These are phyloP conservation scores for Nyctereutes procyonoides DNA, from an alignment of 2,113 vertebrate species.

Conservation along the genomic window DNA sequence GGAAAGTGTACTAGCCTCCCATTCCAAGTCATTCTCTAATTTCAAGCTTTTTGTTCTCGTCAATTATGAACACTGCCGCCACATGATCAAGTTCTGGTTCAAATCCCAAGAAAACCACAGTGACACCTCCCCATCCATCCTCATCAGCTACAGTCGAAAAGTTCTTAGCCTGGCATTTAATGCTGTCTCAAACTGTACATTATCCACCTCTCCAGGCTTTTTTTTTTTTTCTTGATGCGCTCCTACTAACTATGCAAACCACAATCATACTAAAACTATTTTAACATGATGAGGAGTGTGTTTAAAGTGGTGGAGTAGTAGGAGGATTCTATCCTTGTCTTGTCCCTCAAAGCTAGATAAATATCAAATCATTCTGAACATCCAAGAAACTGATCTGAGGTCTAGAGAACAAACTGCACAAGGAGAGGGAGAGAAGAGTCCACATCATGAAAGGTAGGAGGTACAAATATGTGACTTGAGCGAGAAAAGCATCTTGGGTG, in stretches of 20 bases:
- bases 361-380: neutral
- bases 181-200: neutral
- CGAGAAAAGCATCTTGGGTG: neutral
- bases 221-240: neutral
- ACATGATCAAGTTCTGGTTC: neutral
- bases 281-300: neutral
- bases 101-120: neutral
- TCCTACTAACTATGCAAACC: neutral
- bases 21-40: neutral
- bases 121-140: rapidly evolving
- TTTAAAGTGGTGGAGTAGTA: neutral
- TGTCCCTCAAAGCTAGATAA: neutral
- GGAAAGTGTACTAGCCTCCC: neutral
- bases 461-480: neutral
- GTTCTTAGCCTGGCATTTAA: neutral
- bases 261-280: neutral
- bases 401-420: neutral
- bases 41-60: neutral
- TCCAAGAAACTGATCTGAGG: neutral
- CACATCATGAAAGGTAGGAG: neutral
- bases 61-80: rapidly evolving
- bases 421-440: neutral
- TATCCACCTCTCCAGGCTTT: neutral
- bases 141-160: neutral
- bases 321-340: neutral